Evolutionary conservation across 2,113 vertebrate species (phyloP).

Genomic region (Asarcornis scutulata): DNA sequence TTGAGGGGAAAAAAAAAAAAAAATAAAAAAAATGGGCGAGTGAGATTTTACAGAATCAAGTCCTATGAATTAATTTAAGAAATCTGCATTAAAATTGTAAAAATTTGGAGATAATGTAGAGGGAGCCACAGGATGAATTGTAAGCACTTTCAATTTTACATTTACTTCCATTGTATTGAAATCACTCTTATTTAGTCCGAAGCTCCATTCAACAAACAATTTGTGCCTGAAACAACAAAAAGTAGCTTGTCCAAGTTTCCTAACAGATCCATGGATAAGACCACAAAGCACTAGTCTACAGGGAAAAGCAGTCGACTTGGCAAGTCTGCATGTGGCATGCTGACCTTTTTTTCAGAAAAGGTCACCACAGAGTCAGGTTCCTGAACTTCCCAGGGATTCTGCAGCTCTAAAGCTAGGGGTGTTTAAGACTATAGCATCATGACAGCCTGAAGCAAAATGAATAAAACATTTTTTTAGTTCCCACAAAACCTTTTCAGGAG

Average conservation of each 20-base stretch:
- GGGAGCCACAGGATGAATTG: background rate
- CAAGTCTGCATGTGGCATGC: conserved; percentile 9
- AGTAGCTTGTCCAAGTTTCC: conserved; percentile 9
- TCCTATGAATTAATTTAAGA: background rate
- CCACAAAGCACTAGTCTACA: conserved; percentile 26
- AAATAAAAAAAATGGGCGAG: background rate
- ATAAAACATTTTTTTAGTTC: background rate
- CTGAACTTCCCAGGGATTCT: conserved; percentile 44
- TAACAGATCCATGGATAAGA: background rate
- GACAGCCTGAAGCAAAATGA: conserved; percentile 1
- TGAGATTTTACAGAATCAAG: background rate
- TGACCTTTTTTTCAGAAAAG: conserved; percentile 59
- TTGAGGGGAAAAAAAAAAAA: background rate
- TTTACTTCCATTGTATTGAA: background rate
- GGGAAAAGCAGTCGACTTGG: conserved; percentile 53
- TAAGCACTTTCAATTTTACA: background rate
- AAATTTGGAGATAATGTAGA: background rate
- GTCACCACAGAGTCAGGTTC: background rate
- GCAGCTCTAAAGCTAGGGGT: background rate
- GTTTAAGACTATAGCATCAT: background rate
- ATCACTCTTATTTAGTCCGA: background rate
- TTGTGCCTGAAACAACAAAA: conserved; percentile 12
- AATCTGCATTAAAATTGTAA: background rate
- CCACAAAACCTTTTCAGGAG: background rate
- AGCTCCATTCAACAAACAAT: background rate